phyloP scores from a whole-genome alignment of 2,888 invertebrate species.

The Hydriomena furcata region DNA sequence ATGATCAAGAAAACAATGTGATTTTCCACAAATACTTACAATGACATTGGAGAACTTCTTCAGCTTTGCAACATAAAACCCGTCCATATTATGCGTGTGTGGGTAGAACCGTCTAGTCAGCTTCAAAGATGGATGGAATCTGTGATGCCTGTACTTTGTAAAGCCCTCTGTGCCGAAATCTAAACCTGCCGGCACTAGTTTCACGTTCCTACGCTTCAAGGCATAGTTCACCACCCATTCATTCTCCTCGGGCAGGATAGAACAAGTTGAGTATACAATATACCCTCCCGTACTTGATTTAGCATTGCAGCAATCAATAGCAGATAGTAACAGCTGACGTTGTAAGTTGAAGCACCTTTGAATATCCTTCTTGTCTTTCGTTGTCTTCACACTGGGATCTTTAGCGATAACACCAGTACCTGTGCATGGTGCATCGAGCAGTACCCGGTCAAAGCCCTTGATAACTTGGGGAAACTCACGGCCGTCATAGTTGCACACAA shows the following conservation, averaged over 20 bases:
- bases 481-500: conserved; percentile 95
- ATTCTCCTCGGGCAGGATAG: conserved; percentile 98
- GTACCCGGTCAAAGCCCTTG: conserved; percentile 96
- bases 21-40: conserved; percentile 69
- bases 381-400: conserved; percentile 97
- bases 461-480: conserved; percentile 92
- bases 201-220: conserved; percentile 95
- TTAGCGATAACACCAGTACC: conserved; percentile 99
- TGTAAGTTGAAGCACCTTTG: conserved; percentile 96
- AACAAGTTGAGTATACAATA: conserved; percentile 99
- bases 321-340: conserved; percentile 94
- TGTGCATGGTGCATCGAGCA: conserved; percentile 99
- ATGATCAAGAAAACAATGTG: no score
- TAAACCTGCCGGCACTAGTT: conserved; percentile 95
- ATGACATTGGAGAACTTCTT: conserved; percentile 96
- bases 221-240: conserved; percentile 99
- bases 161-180: conserved; percentile 98
- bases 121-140: conserved; percentile 96
- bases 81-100: conserved; percentile 99
- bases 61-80: conserved; percentile 99
- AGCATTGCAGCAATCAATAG: conserved; percentile 98
- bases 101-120: conserved; percentile 97
- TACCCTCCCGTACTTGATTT: conserved; percentile 96
- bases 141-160: conserved; percentile 91
- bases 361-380: conserved; percentile 94